These are phyloP conservation scores for Colletes gigas DNA, from an alignment of 1,140 invertebrate species.

Conservation along the genomic window DNA sequence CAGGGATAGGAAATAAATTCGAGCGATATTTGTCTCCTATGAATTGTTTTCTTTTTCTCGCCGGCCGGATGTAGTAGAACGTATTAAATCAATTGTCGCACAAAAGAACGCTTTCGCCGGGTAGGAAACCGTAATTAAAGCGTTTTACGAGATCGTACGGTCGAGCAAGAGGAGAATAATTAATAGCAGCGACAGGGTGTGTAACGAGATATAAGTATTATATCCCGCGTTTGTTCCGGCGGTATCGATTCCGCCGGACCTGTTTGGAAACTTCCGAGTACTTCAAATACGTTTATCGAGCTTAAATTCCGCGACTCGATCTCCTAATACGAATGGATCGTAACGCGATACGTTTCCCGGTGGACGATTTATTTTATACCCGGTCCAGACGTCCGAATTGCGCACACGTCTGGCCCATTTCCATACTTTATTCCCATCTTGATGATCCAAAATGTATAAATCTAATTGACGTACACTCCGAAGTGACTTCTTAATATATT, in stretches of 20 bases:
- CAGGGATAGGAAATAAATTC: constrained; percentile 6
- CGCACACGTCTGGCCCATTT: constrained; percentile 3
- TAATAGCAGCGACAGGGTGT: constrained; percentile 30
- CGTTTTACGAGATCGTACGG: constrained; percentile 17
- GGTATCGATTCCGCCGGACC: neutral
- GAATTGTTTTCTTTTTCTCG: constrained; percentile 15
- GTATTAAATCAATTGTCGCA: constrained; percentile 32
- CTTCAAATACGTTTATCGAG: constrained; percentile 28
- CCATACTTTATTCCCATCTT: neutral
- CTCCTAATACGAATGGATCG: constrained; percentile 33
- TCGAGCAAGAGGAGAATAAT: constrained; percentile 31
- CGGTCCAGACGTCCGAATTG: neutral
- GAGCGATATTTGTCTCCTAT: constrained; percentile 28
- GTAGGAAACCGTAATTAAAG: constrained; percentile 40
- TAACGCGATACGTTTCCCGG: constrained; percentile 33
- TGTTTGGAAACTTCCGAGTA: constrained; percentile 23
- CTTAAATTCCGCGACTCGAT: constrained; percentile 27
- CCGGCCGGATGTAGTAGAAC: neutral
- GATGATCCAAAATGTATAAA: constrained; percentile 8
- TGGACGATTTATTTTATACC: constrained; percentile 38
- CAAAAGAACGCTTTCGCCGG: constrained; percentile 10
- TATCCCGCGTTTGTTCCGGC: neutral
- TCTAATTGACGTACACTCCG: constrained; percentile 10
- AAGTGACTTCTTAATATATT: neutral
- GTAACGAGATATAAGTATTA: constrained; percentile 40